These are phyloP conservation scores for Adelphocoris suturalis DNA, from an alignment of 2,888 invertebrate genomes.

Conservation along the genomic window DNA sequence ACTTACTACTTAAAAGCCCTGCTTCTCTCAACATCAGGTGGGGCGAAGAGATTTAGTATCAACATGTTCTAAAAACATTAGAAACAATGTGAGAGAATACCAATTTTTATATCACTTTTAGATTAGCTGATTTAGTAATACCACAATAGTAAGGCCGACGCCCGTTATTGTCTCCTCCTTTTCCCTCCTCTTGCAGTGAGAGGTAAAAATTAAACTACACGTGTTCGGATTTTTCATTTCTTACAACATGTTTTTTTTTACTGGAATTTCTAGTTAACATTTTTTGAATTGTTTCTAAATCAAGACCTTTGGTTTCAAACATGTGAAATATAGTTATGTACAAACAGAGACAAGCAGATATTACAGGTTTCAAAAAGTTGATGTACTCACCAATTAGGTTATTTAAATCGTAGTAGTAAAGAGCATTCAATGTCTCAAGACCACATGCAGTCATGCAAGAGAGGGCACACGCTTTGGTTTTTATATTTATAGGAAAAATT, in stretches of 20 bases:
- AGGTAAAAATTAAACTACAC: not conserved
- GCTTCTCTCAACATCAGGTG: too few species aligned
- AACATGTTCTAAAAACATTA: too few species aligned
- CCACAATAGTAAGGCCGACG: too few species aligned
- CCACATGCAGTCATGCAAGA: slow-evolving; percentile 82
- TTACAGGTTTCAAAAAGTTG: slow-evolving; percentile 83
- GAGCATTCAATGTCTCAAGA: slow-evolving; percentile 81
- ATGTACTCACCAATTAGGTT: slow-evolving; percentile 84
- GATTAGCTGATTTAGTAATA: too few species aligned
- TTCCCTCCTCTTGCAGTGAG: too few species aligned
- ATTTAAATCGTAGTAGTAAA: slow-evolving; percentile 81
- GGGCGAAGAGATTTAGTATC: too few species aligned
- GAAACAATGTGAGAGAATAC: too few species aligned
- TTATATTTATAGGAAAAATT: slow-evolving; percentile 83
- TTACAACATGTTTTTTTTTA: not conserved
- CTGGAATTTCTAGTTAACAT: slow-evolving; percentile 31
- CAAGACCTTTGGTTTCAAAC: slow-evolving; percentile 86
- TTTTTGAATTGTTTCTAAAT: slow-evolving; percentile 84
- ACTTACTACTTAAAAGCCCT: too few species aligned
- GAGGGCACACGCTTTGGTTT: slow-evolving; percentile 82
- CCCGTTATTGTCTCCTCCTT: too few species aligned
- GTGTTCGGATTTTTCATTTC: not conserved
- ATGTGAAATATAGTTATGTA: slow-evolving; percentile 81
- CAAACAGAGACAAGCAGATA: slow-evolving; percentile 80
- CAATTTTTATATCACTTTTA: too few species aligned